Conservation (phyloP, 2,113 vertebrate species). For the Solea senegalensis region DNA sequence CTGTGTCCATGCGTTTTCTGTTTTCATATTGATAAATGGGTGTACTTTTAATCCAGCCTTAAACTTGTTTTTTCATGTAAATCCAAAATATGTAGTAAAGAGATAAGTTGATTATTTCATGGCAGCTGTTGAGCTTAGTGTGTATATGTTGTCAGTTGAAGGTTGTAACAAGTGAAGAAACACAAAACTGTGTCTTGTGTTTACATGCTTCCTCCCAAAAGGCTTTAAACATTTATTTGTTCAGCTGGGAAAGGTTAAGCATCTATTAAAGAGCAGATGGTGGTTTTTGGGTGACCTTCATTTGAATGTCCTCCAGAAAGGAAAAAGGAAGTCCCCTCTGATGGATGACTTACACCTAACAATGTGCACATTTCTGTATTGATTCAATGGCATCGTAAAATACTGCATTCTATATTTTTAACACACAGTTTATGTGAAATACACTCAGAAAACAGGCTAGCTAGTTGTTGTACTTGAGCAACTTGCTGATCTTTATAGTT, state of each 20-base stretch:
- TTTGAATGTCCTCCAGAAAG: conserved; percentile 36
- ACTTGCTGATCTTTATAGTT: too few relatives aligned
- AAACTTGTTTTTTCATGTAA: not conserved
- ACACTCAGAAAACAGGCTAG: not conserved
- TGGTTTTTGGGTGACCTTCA: conserved; percentile 54
- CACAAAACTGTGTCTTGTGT: conserved; percentile 5
- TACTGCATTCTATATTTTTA: not conserved
- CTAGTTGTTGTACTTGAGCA: too few relatives aligned
- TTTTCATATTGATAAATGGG: not conserved
- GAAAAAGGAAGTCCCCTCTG: conserved; percentile 39
- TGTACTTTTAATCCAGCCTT: not conserved
- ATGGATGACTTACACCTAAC: conserved; percentile 21
- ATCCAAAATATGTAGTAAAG: conserved; percentile 16
- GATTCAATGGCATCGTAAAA: not conserved
- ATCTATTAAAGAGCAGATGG: conserved; percentile 54
- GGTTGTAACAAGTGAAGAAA: conserved; percentile 15
- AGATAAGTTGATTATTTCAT: conserved; percentile 5
- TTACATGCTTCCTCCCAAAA: not conserved
- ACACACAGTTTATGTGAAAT: not conserved
- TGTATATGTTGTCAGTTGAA: conserved; percentile 14
- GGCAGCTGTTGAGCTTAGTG: conserved; percentile 13
- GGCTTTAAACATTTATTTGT: conserved; percentile 4
- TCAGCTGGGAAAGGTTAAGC: conserved; percentile 53
- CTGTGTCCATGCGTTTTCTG: not conserved
- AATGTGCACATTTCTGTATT: not conserved